These are phyloP conservation scores for Bombus breviceps DNA, from an alignment of 1,140 invertebrate species.

Conservation along the genomic window DNA sequence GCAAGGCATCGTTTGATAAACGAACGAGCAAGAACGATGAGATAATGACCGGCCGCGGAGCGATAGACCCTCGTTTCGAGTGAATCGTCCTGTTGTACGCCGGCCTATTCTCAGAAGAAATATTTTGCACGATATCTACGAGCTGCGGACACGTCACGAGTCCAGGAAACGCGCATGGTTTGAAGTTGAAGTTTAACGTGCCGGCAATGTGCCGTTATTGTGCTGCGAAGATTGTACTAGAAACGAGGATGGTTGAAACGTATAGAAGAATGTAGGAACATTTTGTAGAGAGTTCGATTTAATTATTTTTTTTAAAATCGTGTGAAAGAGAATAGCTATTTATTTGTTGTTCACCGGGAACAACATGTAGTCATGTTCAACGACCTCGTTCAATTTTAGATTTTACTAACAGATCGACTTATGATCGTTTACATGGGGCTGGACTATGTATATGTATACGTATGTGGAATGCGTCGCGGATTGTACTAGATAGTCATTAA, in stretches of 20 bases:
- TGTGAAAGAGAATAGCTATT: no score
- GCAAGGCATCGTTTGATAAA: slow-evolving; percentile 63
- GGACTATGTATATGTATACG: no score
- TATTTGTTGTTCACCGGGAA: no score
- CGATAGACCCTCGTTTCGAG: slow-evolving; percentile 48
- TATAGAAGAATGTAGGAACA: no score
- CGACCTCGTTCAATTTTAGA: no score
- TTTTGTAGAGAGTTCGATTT: no score
- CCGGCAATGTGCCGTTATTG: neutral
- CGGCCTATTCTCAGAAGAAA: slow-evolving; percentile 43
- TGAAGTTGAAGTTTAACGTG: neutral
- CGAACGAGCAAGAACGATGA: slow-evolving; percentile 49
- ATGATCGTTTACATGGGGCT: no score
- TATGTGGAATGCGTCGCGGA: no score
- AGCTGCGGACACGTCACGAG: slow-evolving; percentile 1
- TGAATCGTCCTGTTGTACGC: slow-evolving; percentile 60
- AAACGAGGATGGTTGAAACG: neutral
- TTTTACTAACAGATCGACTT: no score
- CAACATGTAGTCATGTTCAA: no score
- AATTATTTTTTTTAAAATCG: no score
- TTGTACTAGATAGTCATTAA: no score
- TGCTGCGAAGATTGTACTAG: neutral
- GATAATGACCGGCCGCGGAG: neutral
- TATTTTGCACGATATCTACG: slow-evolving; percentile 20
- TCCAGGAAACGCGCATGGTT: neutral